Evolutionary conservation across 2,113 vertebrate genomes (phyloP), one percentile per base, ranked within the genome.

Genomic region (Gadus chalcogrammus): DNA sequence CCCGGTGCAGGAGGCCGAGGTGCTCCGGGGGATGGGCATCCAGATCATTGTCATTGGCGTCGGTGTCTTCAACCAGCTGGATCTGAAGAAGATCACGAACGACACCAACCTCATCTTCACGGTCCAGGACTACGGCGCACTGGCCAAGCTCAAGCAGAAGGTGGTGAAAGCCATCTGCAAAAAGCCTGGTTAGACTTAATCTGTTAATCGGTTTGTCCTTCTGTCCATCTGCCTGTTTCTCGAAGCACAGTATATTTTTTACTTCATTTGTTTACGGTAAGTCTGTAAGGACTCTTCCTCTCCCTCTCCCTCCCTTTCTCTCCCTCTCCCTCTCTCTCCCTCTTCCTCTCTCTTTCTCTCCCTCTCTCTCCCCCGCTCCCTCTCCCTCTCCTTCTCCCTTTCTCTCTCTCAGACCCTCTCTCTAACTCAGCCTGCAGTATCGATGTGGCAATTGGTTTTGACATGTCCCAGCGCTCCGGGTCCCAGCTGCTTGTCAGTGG

Each of bases 11-110:
- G 69, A 86, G 0, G 90, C 91, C 0, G 18, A 78, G 0, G 1
- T 3, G 5, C 84, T 94, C 20, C 79, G 81, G 42, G 71, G 0
- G 0, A 17, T 79, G 22, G 73, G 71, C 0, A 76, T 93, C 3
- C 77, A 84, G 12, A 55, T 93, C 18, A 94, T 93, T 71, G 88
- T 76, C 65, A 85, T 93, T 9, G 91, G 90, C 3, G 75, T 93
- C 9, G 88, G 89, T 3, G 0, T 80, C 0, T 53, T 80, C 64
- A 88, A 90, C 1, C 8, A 42, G 0, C 76, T 78, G 61, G 68
- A 92, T 71, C 86, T 94, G 65, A 68, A 79, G 62, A 83, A 86
- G 76, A 94, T 94, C 72, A 81, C 91, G 4, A 85, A 82, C 0
- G 68, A 28, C 1, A 8, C 35, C 0, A 42, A 79, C 0, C 88